A percentile compares a stretch with the other conserved stretches of the same genome.
Evolutionary conservation across 2,797 vertebrate genomes (phyloP).

Genomic region (Ctenosaura bakeri): DNA sequence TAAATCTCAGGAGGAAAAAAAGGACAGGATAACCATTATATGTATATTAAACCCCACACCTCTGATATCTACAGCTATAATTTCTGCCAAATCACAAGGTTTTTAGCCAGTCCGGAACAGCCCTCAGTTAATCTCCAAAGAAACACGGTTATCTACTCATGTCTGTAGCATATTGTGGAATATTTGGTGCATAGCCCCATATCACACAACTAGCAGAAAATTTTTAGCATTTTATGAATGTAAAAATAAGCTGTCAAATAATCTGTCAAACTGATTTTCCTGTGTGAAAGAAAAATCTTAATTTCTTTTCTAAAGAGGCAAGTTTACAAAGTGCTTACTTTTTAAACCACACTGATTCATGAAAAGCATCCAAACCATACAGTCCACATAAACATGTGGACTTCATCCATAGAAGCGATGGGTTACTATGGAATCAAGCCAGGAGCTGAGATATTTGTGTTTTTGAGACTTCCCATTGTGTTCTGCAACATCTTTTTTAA

Average conservation of each 20-base stretch:
- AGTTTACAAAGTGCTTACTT: neutral
- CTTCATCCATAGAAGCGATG: neutral
- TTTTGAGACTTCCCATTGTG: neutral
- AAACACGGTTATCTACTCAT: too few species aligned
- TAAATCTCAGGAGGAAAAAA: too few species aligned
- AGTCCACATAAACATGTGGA: neutral
- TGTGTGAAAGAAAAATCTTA: neutral
- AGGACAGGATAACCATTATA: too few species aligned
- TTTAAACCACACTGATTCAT: neutral
- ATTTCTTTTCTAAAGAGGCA: neutral
- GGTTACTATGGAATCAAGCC: neutral
- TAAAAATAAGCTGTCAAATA: neutral
- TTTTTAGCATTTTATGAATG: neutral
- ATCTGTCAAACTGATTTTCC: neutral
- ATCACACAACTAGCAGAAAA: neutral
- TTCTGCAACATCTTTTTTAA: neutral
- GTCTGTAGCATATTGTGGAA: too few species aligned
- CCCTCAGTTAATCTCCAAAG: too few species aligned
- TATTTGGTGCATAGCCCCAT: neutral
- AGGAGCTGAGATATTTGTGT: neutral
- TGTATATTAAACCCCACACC: too few species aligned
- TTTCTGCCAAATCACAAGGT: too few species aligned
- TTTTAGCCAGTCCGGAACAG: too few species aligned
- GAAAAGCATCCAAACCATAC: neutral
- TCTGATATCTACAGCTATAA: too few species aligned